Conservation (phyloP, 2,888 invertebrate genomes). For the Fabriciana adippe region DNA sequence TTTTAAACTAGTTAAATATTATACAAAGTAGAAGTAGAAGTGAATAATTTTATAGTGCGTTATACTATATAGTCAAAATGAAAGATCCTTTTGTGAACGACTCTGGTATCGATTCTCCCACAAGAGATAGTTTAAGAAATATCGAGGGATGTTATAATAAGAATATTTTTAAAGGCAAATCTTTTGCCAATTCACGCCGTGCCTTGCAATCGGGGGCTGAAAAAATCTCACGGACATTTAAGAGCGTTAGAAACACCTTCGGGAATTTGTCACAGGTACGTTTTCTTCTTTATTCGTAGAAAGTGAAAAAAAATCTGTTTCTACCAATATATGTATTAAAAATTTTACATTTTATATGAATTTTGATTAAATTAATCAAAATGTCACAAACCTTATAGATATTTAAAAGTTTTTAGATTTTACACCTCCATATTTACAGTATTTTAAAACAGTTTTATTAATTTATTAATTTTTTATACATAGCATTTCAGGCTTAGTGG, state of each 20-base stretch:
- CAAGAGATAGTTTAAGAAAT: conserved; percentile 68
- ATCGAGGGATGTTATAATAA: conserved; percentile 74
- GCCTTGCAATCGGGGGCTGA: conserved; percentile 85
- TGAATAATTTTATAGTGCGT: conserved; percentile 20
- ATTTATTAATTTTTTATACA: conserved; percentile 1
- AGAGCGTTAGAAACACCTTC: conserved; percentile 84
- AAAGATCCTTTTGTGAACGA: conserved; percentile 74
- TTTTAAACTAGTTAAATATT: conserved; percentile 24
- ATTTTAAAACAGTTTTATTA: not conserved
- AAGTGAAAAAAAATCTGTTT: not conserved
- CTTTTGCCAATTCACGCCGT: conserved; percentile 84
- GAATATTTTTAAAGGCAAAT: conserved; percentile 69
- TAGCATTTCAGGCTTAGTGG: conserved; percentile 75
- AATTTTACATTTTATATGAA: no score
- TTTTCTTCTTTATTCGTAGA: not conserved
- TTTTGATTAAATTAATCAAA: no score
- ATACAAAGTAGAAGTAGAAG: conserved; percentile 21
- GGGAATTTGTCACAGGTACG: conserved; percentile 86
- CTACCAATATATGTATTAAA: no score
- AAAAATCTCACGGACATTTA: conserved; percentile 85
- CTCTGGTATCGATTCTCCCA: conserved; percentile 71
- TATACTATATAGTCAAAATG: conserved; percentile 53
- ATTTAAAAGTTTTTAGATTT: no score
- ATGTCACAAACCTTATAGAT: no score
- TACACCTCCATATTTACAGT: not conserved